These are phyloP conservation scores for Drosophila robusta DNA, from an alignment of 2,888 invertebrate species.

Conservation along the genomic window DNA sequence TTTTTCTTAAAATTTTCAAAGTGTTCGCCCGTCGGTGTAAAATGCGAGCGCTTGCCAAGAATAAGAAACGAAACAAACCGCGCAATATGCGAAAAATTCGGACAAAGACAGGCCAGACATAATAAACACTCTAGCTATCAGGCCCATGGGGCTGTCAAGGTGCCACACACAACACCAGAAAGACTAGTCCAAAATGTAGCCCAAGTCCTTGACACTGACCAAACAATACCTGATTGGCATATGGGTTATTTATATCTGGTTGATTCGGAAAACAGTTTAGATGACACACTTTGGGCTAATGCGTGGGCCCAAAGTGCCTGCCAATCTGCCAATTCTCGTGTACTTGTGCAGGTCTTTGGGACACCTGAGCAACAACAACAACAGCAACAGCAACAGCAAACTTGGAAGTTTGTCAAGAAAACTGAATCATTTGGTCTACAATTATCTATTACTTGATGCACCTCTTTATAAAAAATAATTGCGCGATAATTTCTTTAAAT, in stretches of 20 bases:
- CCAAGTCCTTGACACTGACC: conserved; percentile 74
- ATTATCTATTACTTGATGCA: conserved; percentile 41
- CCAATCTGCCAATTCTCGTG: conserved; percentile 54
- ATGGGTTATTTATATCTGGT: conserved; percentile 44
- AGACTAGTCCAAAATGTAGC: conserved; percentile 53
- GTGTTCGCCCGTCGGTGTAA: conserved; percentile 30
- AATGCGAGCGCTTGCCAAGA: conserved; percentile 69
- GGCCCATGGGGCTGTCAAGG: conserved; percentile 47
- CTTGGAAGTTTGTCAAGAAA: conserved; percentile 63
- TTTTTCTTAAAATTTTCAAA: conserved; percentile 65
- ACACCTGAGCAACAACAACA: conserved; percentile 36
- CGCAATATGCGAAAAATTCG: conserved; percentile 66
- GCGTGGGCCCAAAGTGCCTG: conserved; percentile 56
- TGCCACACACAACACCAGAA: conserved; percentile 5
- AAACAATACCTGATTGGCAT: conserved; percentile 41
- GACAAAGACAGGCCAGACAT: conserved; percentile 55
- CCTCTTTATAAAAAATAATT: conserved; percentile 48
- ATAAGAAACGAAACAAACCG: conserved; percentile 50
- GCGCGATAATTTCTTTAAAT: conserved; percentile 44
- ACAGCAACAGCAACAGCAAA: conserved; percentile 13
- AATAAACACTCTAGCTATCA: conserved; percentile 53
- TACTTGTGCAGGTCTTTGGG: conserved; percentile 27
- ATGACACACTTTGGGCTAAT: conserved; percentile 42
- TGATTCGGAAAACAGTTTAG: conserved; percentile 34
- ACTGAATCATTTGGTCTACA: conserved; percentile 64